Percentiles rank a stretch among this genome's conserved stretches.
Conservation (phyloP, 2,113 vertebrate genomes). For the Ammodytes marinus region DNA sequence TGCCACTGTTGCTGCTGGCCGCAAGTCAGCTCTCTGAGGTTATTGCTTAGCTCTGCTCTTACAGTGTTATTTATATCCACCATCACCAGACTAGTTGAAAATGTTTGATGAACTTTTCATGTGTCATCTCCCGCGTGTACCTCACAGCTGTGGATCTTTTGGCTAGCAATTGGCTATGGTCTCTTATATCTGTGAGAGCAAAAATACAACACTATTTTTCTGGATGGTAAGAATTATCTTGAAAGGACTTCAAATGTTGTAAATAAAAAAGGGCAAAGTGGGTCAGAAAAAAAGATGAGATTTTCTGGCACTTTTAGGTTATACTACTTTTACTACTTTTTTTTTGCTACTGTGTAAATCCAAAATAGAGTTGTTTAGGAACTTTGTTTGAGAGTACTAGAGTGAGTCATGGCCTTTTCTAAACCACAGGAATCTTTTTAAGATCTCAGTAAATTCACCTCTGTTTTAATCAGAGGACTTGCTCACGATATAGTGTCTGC, state of each 20-base stretch:
- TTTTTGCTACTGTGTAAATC: background rate
- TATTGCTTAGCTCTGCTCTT: slow-evolving; percentile 64
- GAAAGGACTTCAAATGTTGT: background rate
- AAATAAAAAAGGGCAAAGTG: background rate
- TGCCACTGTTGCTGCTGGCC: slow-evolving; percentile 70
- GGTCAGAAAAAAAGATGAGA: background rate
- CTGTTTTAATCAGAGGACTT: background rate
- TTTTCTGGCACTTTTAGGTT: background rate
- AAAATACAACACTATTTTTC: background rate
- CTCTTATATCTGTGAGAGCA: background rate
- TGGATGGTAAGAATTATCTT: no score
- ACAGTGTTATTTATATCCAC: slow-evolving; percentile 66
- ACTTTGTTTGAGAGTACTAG: background rate
- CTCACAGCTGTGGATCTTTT: background rate
- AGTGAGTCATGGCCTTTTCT: background rate
- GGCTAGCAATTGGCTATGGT: background rate
- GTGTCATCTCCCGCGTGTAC: slow-evolving; percentile 19
- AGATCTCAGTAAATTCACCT: background rate
- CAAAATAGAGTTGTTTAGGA: background rate
- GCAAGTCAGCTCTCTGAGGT: slow-evolving; percentile 58
- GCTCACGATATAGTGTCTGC: background rate
- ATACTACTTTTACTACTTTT: background rate
- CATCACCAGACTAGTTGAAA: slow-evolving; percentile 46
- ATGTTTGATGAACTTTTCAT: slow-evolving; percentile 70
- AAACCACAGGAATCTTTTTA: background rate